These are phyloP conservation scores for Larimichthys polyactis DNA, from an alignment of 2,113 vertebrate species.

Conservation along the genomic window DNA sequence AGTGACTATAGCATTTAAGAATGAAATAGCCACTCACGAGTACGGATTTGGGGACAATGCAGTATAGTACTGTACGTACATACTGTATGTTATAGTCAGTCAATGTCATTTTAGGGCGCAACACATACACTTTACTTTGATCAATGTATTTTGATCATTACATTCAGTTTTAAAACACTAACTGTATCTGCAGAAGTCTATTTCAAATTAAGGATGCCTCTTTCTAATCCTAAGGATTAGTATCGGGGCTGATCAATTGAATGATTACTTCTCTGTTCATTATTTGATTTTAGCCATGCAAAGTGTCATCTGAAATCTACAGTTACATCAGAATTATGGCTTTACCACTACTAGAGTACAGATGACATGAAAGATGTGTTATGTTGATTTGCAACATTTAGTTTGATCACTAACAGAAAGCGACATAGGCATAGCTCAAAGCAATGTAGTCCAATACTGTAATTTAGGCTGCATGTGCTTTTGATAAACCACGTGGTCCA, in stretches of 20 bases:
- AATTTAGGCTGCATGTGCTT: background rate
- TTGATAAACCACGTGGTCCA: background rate
- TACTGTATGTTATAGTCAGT: background rate
- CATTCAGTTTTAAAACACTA: background rate
- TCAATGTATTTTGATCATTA: background rate
- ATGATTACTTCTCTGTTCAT: background rate
- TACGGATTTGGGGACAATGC: background rate
- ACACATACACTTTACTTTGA: background rate
- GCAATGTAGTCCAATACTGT: background rate
- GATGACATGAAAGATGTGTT: background rate
- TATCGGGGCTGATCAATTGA: background rate
- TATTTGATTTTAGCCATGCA: background rate
- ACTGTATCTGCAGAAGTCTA: background rate
- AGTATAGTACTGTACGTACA: background rate
- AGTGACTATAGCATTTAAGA: background rate
- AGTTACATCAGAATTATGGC: background rate
- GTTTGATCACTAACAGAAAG: constrained; percentile 2
- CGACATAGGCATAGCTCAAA: background rate
- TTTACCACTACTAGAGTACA: background rate
- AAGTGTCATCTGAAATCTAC: background rate
- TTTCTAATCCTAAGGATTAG: background rate
- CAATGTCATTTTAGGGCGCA: background rate
- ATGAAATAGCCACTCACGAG: background rate
- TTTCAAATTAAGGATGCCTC: background rate
- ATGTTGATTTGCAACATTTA: background rate